Percentiles rank a stretch among this genome's conserved stretches.
phyloP scores from a whole-genome alignment of 2,888 invertebrate species.

The Epiperipatus broadwayi region DNA sequence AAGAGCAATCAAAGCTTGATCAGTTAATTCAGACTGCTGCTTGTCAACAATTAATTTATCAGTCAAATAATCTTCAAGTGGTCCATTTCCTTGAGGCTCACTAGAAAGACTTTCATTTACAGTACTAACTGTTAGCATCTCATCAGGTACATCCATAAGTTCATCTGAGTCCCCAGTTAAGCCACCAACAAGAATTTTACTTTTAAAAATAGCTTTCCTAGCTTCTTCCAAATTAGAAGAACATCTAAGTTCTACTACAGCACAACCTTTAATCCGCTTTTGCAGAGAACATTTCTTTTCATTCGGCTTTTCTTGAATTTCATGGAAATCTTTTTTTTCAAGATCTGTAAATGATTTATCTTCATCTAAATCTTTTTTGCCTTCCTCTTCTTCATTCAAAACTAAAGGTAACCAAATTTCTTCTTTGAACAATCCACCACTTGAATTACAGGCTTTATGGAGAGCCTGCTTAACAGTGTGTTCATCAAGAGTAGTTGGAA shows the following conservation, averaged over 20 bases:
- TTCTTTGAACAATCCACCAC: conserved; percentile 24
- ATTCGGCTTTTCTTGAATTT: too few relatives aligned
- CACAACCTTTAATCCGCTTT: conserved; percentile 21
- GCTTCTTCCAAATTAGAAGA: conserved; percentile 24
- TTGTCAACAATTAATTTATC: conserved; percentile 21
- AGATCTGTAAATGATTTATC: neutral
- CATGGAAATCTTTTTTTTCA: neutral
- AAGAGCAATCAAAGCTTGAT: conserved; percentile 22
- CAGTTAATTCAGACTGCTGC: conserved; percentile 20
- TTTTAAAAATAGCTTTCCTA: conserved; percentile 22
- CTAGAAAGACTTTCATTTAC: conserved; percentile 22
- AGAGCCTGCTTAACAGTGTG: conserved; percentile 21
- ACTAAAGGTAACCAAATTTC: conserved; percentile 24
- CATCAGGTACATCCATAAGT: conserved; percentile 21
- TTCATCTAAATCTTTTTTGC: neutral
- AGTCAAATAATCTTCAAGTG: conserved; percentile 23
- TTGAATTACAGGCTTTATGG: conserved; percentile 20
- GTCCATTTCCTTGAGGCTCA: conserved; percentile 21
- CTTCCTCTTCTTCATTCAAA: neutral
- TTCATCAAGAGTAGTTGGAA: conserved; percentile 21
- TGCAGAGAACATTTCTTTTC: too few relatives aligned
- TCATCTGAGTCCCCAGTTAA: conserved; percentile 19
- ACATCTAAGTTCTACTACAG: conserved; percentile 23
- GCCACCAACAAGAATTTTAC: conserved; percentile 20
- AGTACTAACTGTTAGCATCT: conserved; percentile 21